Evolutionary conservation across 2,888 invertebrate species (phyloP).

Genomic region (Acronicta aceris): DNA sequence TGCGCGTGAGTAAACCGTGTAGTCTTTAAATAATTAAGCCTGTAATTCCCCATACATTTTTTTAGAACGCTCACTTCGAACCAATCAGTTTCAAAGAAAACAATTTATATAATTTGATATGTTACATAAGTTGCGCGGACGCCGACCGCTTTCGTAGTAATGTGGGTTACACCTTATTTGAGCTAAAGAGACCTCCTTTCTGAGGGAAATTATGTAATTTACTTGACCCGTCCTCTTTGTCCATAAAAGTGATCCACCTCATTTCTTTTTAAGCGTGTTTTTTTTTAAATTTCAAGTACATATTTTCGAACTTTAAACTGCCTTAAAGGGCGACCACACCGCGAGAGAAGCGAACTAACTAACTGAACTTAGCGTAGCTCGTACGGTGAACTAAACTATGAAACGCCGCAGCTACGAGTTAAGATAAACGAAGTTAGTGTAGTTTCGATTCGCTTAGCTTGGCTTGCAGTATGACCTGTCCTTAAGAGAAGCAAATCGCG

Average conservation of each 20-base stretch:
- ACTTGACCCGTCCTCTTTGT: constrained; percentile 19
- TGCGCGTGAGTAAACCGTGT: too few species aligned
- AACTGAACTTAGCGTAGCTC: too few species aligned
- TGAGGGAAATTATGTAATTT: constrained; percentile 30
- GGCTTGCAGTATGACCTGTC: too few species aligned
- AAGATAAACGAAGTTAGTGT: too few species aligned
- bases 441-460: too few species aligned
- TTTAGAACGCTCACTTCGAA: constrained; percentile 23
- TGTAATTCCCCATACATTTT: too few species aligned
- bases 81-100: constrained; percentile 41
- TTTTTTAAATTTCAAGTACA: too few species aligned
- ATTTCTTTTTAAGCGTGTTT: background rate
- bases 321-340: too few species aligned
- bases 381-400: too few species aligned
- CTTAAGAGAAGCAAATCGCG: background rate
- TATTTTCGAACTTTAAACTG: background rate
- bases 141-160: constrained; percentile 17
- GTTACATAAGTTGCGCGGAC: constrained; percentile 27
- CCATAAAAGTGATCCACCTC: background rate
- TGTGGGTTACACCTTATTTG: constrained; percentile 39
- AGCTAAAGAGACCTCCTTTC: constrained; percentile 17
- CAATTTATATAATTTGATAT: constrained; percentile 44
- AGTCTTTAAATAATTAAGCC: too few species aligned
- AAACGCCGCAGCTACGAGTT: too few species aligned
- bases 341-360: too few species aligned